These are phyloP conservation scores for Papilio helenus DNA, from an alignment of 1,140 invertebrate genomes.

Conservation along the genomic window DNA sequence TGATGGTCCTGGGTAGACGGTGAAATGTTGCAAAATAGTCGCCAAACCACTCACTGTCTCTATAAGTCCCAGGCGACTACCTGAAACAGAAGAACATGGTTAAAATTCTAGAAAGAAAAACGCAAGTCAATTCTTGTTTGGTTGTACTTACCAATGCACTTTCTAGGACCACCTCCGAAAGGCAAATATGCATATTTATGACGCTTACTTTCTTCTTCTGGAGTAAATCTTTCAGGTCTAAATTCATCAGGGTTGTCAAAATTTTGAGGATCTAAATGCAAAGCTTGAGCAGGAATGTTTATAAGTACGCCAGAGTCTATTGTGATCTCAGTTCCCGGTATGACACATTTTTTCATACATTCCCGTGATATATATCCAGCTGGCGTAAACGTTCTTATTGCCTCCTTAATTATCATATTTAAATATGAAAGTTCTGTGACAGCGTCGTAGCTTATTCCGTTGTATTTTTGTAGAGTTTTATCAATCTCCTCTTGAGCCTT, in stretches of 20 bases:
- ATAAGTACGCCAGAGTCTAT: slow-evolving; percentile 47
- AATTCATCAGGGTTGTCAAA: slow-evolving; percentile 20
- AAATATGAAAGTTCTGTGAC: slow-evolving; percentile 40
- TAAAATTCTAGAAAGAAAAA: not conserved
- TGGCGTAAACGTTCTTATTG: slow-evolving; percentile 45
- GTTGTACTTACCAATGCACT: slow-evolving; percentile 13
- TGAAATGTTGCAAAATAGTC: slow-evolving; percentile 19
- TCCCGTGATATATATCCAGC: slow-evolving; percentile 38
- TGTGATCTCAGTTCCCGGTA: slow-evolving; percentile 40
- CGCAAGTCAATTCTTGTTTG: not conserved
- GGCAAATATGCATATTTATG: slow-evolving; percentile 29
- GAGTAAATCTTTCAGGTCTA: slow-evolving; percentile 5
- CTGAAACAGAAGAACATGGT: not conserved
- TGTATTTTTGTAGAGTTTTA: slow-evolving; percentile 42
- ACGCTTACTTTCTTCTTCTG: slow-evolving; percentile 23
- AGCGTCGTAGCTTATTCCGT: slow-evolving; percentile 45
- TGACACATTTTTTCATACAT: slow-evolving; percentile 44
- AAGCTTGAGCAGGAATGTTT: slow-evolving; percentile 44
- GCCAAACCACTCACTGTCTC: slow-evolving; percentile 14
- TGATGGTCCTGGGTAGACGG: not conserved
- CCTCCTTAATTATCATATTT: slow-evolving; percentile 45
- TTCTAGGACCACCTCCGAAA: slow-evolving; percentile 18
- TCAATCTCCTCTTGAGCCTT: slow-evolving; percentile 46
- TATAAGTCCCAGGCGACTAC: slow-evolving; percentile 16
- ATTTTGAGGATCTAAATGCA: slow-evolving; percentile 26